These are phyloP conservation scores for Gymnoscopelus microlampas DNA, from an alignment of 2,797 vertebrate genomes.

Conservation along the genomic window DNA sequence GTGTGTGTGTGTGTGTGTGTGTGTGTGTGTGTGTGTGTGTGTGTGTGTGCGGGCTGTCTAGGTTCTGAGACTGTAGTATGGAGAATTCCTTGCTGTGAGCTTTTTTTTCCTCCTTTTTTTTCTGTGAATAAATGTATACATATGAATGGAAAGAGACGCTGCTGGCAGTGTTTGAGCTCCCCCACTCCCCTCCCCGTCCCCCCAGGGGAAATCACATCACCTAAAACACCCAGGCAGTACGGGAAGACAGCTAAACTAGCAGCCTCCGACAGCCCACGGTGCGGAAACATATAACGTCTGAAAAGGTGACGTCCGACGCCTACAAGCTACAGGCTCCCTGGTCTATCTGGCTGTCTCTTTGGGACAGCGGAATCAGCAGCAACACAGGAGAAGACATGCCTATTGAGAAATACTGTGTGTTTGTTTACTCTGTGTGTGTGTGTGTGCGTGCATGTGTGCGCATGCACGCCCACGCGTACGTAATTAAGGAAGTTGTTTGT, in stretches of 20 bases:
- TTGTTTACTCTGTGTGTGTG: too few relatives aligned
- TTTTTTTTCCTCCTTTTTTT: background rate
- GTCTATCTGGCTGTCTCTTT: slow-evolving; percentile 25
- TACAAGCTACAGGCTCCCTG: slow-evolving; percentile 20
- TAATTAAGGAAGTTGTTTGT: too few relatives aligned
- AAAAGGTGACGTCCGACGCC: slow-evolving; percentile 44
- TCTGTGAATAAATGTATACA: background rate
- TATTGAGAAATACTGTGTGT: too few relatives aligned
- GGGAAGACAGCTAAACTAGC: slow-evolving; percentile 29
- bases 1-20: slow-evolving; percentile 7
- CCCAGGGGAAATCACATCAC: slow-evolving; percentile 23
- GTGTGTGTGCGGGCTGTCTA: slow-evolving; percentile 3
- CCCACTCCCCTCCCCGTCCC: background rate
- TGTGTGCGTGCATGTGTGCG: too few relatives aligned
- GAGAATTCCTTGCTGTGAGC: background rate
- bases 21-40: slow-evolving; percentile 22
- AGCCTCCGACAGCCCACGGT: slow-evolving; percentile 43
- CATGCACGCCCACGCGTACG: too few relatives aligned
- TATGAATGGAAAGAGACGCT: too few relatives aligned
- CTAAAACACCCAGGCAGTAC: slow-evolving; percentile 26
- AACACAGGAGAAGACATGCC: background rate
- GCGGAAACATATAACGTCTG: slow-evolving; percentile 32
- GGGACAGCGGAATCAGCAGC: slow-evolving; percentile 9
- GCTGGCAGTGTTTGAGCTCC: too few relatives aligned
- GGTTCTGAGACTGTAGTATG: slow-evolving; percentile 12